Percentiles rank a stretch among this genome's conserved stretches.
Conservation (phyloP, 2,888 invertebrate genomes). For the Drosophila hawaiiensis region DNA sequence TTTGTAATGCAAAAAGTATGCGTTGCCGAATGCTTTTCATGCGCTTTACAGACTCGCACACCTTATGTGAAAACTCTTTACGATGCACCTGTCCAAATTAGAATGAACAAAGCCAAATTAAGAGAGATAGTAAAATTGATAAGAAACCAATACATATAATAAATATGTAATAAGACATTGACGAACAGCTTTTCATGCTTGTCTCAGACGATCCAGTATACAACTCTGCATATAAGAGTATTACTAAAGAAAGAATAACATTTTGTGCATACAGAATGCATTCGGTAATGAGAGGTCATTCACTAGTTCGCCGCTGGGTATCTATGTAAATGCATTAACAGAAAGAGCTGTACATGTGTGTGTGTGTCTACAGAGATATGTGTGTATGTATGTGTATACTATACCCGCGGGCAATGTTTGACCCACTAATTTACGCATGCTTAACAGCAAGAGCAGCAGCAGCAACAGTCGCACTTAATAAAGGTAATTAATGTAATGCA, state of each 20-base stretch:
- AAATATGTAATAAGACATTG: neutral
- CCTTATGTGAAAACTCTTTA: neutral
- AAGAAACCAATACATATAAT: neutral
- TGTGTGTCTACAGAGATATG: neutral
- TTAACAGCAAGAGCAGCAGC: slow-evolving; percentile 54
- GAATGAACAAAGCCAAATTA: neutral
- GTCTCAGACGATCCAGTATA: neutral
- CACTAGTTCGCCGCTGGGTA: neutral
- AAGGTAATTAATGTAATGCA: slow-evolving; percentile 76
- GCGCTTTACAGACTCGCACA: neutral
- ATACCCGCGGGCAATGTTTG: slow-evolving; percentile 63
- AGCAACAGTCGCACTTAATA: slow-evolving; percentile 67
- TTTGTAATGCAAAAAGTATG: neutral
- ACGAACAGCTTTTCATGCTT: neutral
- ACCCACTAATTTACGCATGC: slow-evolving; percentile 80
- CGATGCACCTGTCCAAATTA: neutral
- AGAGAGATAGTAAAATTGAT: neutral
- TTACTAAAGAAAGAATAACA: neutral
- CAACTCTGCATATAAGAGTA: neutral
- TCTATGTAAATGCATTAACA: slow-evolving; percentile 17
- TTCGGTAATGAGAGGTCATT: neutral
- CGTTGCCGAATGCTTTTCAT: too few relatives aligned
- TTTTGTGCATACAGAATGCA: neutral
- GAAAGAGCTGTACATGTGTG: slow-evolving; percentile 16
- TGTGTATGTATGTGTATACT: slow-evolving; percentile 18